Conservation (phyloP, 2,888 invertebrate species). For the Saturnia pavonia region DNA sequence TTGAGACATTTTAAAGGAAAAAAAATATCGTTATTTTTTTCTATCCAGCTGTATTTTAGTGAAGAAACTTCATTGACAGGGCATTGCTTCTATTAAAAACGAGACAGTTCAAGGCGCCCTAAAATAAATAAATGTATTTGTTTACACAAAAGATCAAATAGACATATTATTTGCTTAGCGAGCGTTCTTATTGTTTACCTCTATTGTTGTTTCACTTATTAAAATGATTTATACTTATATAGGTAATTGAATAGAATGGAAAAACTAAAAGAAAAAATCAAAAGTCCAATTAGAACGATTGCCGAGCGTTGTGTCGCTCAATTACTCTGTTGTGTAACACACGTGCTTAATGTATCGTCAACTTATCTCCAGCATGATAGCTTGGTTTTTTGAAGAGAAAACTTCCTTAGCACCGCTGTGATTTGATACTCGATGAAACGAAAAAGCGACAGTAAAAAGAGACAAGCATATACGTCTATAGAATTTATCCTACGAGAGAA, state of each 20-base stretch:
- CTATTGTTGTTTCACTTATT: background rate
- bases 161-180: background rate
- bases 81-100: background rate
- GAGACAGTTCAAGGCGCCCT: background rate
- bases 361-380: too few species aligned
- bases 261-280: constrained; percentile 18
- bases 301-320: constrained; percentile 17
- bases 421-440: too few species aligned
- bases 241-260: background rate
- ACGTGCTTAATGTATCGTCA: background rate
- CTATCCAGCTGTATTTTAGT: background rate
- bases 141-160: background rate
- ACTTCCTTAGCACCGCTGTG: too few species aligned
- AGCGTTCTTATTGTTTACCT: background rate
- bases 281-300: constrained; percentile 22
- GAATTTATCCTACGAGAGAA: too few species aligned
- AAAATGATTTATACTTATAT: background rate
- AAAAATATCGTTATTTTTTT: too few species aligned
- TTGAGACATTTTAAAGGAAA: too few species aligned
- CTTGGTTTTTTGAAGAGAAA: too few species aligned
- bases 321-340: constrained; percentile 20
- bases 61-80: background rate
- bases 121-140: background rate
- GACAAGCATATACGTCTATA: too few species aligned
- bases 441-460: too few species aligned